Evolutionary conservation across 2,797 vertebrate species (phyloP), one percentile per base, ranked within the genome.

Genomic region (Pseudocheirus occidentalis): DNA sequence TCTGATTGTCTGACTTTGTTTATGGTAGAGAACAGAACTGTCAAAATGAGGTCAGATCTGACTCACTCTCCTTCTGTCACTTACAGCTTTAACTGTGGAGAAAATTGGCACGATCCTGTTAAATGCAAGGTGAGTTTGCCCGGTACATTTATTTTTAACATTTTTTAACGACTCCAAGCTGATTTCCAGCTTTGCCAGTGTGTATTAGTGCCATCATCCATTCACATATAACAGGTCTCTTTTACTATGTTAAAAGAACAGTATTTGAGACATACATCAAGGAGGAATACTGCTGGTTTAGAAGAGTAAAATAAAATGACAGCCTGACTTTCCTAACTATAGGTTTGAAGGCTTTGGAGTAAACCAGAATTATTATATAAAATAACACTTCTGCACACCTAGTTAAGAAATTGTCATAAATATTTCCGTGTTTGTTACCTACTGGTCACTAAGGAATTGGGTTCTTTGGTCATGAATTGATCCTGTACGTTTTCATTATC

Each of bases 31-130:
- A 81, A 24, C 11, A 10, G 46, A 46, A 27, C 18, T 46, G 59
- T 73, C 21, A 46, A 46, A 46, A 11, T 87, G 10, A 87, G 40
- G 11, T 46, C 21, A 10, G 18, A 87, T 29, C 91, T 95, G 91
- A 53, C 56, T 96, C 92, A 90, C 27, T 94, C 50, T 97, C 34
- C 94, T 58, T 97, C 57, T 96, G 95, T 96, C 87, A 93, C 93
- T 98, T 99, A 81, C 98, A 99, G 99, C 99, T 99, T 99, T 98
- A 99, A 99, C 98, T 99, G 99, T 96, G 99, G 99, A 97, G 99
- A 99, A 99, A 99, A 99, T 98, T 99, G 99, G 99, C 99, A 99
- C 9, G 99, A 99, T 98, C 99, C 99, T 98, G 99, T 99, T 97
- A 99, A 99, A 98, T 99, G 99, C 98, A 99, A 99, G 99, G 99